Base-by-base conservation (phyloP, 2,888 invertebrate species). In the Mythimna vitellina region DNA sequence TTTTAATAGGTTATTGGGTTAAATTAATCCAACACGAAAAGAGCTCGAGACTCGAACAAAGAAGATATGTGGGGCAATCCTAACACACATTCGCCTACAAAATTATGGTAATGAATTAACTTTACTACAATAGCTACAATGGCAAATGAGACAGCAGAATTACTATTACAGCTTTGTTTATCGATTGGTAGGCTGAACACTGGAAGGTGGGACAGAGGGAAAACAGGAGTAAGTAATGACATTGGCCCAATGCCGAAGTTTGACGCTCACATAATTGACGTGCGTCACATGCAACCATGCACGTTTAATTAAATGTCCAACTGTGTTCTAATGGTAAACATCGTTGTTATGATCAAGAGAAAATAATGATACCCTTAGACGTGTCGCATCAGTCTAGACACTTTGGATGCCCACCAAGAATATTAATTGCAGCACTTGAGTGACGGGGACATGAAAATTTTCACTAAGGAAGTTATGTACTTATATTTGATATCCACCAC, bases 221-320 rank as follows among this genome's bases (percentile, higher is more conserved):
- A 79, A 79, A 81, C 80, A 84, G 70, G 70, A 80, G 79, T 75
- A 82, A 83, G 70, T 79, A 81, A 85, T 75, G 82, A 75, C 78
- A 87, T 92, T 93, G 93, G 92, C 92, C 79, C 76, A 57, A 78
- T 83, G 91, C 92, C 92, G 85, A 87, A 80, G 73, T 87, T 87
- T 84, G 86, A 86, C 81, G 80, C 80, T 86, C 78, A 78, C 81
- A 78, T 78, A 87, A 90, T 87, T 89, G 87, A 89, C 88, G 85
- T 86, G 87, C 89, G 89, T 90, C 89, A 89, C 85, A 88, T 89
- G 86, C 86, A 86, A 75, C 81, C 80, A 83, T 84, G 81, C 89
- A 85, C 82, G 86, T 90, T 89, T 88, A 90, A 90, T 90, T 89
- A 87, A 86, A 89, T 84, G 81, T 83, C 85, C 81, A 72, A 83